Evolutionary conservation across 1,140 invertebrate genomes (phyloP).

Genomic region (Drosophila navojoa): DNA sequence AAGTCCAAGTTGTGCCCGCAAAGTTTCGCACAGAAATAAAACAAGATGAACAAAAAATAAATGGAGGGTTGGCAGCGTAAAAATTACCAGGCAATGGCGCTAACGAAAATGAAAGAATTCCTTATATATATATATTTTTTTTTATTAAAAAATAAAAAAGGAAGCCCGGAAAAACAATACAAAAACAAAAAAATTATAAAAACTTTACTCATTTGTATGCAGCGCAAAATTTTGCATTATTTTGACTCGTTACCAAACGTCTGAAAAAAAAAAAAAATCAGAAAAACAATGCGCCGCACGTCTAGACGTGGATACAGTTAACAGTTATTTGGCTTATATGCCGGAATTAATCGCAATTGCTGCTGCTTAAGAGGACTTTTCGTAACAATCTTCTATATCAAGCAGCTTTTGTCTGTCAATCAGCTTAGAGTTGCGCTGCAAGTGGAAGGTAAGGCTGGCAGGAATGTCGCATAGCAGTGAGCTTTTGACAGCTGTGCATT

Average conservation of each 20-base stretch:
- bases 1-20: conserved; percentile 71
- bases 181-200: conserved; percentile 2
- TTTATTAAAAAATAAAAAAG: conserved; percentile 15
- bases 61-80: conserved; percentile 38
- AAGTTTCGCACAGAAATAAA: conserved; percentile 56
- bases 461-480: no score
- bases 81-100: conserved; percentile 62
- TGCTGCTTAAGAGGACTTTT: neutral
- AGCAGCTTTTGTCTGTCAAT: no score
- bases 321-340: conserved; percentile 1
- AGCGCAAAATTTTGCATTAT: conserved; percentile 78
- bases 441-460: no score
- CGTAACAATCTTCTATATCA: neutral
- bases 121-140: conserved; percentile 23
- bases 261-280: conserved; percentile 58
- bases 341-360: conserved; percentile 18
- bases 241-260: conserved; percentile 76
- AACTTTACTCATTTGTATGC: conserved; percentile 83
- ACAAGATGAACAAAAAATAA: conserved; percentile 33
- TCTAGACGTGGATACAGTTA: conserved; percentile 23
- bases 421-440: no score
- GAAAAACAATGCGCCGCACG: conserved; percentile 42
- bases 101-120: conserved; percentile 65
- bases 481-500: no score
- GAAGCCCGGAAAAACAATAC: neutral